A percentile compares a stretch with the other conserved stretches of the same genome.
Conservation (phyloP, 2,113 vertebrate genomes). For the Microtus montanus region DNA sequence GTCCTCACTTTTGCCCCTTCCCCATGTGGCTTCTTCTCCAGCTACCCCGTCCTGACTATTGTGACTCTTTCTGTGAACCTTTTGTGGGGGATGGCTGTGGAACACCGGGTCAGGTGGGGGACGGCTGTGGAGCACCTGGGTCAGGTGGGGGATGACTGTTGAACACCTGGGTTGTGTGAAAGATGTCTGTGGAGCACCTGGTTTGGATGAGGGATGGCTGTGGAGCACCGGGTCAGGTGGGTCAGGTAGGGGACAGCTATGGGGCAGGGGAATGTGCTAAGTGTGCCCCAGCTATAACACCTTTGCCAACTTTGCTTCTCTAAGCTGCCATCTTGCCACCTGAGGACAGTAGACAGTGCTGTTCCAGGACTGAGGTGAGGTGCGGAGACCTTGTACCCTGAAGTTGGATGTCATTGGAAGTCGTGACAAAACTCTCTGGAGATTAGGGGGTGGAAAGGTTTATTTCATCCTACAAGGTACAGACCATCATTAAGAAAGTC, state of each 20-base stretch:
- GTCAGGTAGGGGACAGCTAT: not conserved
- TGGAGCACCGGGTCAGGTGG: no score
- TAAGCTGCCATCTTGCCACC: not conserved
- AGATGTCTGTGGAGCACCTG: no score
- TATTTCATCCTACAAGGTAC: not conserved
- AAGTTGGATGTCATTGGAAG: not conserved
- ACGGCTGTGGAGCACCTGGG: not conserved
- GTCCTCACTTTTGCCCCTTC: not conserved
- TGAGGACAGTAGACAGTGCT: not conserved
- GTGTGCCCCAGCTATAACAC: not conserved
- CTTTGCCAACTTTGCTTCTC: not conserved
- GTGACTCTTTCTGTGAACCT: not conserved
- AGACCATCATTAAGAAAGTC: not conserved
- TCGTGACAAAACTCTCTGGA: no score
- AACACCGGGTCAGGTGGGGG: not conserved
- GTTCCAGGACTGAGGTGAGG: not conserved
- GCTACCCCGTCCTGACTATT: not conserved
- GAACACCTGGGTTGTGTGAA: no score
- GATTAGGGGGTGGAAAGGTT: not conserved
- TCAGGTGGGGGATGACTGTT: no score
- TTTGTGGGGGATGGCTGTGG: not conserved
- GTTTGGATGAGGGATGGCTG: no score
- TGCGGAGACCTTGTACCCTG: fast-evolving
- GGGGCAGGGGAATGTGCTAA: not conserved
- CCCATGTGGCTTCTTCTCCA: not conserved